Conservation (phyloP, 2,113 vertebrate species). For the Heterocephalus glaber region DNA sequence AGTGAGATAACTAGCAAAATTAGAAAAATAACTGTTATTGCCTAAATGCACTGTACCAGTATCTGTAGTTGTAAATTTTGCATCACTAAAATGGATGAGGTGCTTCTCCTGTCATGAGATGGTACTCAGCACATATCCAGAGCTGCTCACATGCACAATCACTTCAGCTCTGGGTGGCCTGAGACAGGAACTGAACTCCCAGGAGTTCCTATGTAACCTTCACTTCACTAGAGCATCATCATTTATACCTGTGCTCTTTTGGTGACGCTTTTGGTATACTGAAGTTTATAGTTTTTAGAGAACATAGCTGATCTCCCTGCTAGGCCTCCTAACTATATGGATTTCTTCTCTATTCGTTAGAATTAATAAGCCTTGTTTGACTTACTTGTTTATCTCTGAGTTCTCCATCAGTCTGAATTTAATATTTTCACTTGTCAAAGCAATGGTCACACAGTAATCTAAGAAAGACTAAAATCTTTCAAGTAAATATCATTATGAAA, state of each 20-base stretch:
- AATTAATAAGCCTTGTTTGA: background rate
- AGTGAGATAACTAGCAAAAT: background rate
- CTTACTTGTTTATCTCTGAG: background rate
- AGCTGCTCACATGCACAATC: background rate
- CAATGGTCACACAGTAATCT: background rate
- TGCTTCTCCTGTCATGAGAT: background rate
- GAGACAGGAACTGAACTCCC: background rate
- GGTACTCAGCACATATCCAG: background rate
- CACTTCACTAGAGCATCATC: background rate
- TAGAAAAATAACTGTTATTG: background rate
- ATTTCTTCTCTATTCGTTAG: background rate
- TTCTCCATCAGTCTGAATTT: background rate
- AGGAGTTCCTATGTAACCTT: background rate
- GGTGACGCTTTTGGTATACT: background rate
- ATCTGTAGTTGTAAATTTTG: background rate
- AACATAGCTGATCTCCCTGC: background rate
- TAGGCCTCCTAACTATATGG: background rate
- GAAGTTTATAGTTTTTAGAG: background rate
- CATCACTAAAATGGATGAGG: background rate
- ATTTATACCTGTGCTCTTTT: background rate
- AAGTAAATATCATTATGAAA: background rate
- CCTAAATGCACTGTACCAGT: background rate
- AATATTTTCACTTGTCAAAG: conserved; percentile 8
- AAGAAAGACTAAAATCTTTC: background rate
- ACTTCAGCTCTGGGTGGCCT: background rate